Percentiles rank a stretch among this genome's conserved stretches.
Evolutionary conservation across 2,113 vertebrate genomes (phyloP).

Genomic region (Peromyscus californicus): DNA sequence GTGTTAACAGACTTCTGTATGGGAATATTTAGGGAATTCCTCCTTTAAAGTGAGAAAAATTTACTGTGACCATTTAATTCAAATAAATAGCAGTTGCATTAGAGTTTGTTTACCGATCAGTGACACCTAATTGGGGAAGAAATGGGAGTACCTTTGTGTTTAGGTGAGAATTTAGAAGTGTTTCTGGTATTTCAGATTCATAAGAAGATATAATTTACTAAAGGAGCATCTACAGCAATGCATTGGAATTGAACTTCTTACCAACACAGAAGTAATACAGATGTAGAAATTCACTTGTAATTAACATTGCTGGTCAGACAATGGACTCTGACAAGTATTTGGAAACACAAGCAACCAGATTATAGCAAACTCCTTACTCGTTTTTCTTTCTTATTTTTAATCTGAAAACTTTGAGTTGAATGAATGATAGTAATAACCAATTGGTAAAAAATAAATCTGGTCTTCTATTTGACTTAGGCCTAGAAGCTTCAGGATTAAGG

Average conservation of each 20-base stretch:
- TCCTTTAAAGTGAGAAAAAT: conserved; percentile 18
- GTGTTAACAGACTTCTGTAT: conserved; percentile 3
- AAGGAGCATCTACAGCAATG: not conserved
- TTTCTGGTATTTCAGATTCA: conserved; percentile 9
- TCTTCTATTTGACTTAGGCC: not conserved
- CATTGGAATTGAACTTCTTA: not conserved
- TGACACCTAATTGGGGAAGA: not conserved
- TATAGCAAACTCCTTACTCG: not conserved
- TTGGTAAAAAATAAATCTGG: conserved; percentile 19
- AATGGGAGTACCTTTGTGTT: not conserved
- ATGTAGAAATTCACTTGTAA: not conserved
- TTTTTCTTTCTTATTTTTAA: not conserved
- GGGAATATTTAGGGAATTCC: not conserved
- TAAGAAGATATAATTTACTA: not conserved
- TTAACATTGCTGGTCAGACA: not conserved
- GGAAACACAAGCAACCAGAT: not conserved
- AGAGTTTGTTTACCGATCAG: not conserved
- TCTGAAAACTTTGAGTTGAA: not conserved
- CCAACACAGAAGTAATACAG: not conserved
- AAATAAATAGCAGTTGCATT: conserved; percentile 18
- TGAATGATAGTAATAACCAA: not conserved
- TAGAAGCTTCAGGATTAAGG: not conserved
- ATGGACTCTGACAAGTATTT: not conserved
- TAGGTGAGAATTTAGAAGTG: not conserved
- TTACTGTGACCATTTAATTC: not conserved